A percentile compares a stretch with the other conserved stretches of the same genome.
These are phyloP conservation scores for Ariopsis seemanni DNA, from an alignment of 2,113 vertebrate genomes.

Conservation along the genomic window DNA sequence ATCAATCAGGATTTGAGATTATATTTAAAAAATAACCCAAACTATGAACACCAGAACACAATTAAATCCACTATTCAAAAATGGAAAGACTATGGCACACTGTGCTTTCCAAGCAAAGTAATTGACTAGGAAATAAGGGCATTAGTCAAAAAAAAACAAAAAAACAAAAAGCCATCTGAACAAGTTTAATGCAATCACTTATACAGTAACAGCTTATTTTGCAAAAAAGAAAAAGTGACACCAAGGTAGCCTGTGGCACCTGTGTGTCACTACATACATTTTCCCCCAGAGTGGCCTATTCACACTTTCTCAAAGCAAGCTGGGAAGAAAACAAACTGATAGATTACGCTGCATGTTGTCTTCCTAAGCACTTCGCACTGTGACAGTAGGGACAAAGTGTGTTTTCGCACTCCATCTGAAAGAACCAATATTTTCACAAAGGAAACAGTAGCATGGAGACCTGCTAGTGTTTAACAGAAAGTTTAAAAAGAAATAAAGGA, in stretches of 20 bases:
- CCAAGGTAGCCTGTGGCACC: neutral
- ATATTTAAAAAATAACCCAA: neutral
- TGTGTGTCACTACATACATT: neutral
- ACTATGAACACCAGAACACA: neutral
- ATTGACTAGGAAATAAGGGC: neutral
- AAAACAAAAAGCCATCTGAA: neutral
- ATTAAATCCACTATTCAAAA: neutral
- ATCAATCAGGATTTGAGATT: neutral
- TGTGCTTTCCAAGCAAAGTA: neutral
- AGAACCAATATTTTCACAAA: neutral
- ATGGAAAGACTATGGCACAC: neutral
- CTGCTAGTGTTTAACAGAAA: neutral
- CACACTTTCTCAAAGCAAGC: constrained; percentile 20
- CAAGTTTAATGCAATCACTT: neutral
- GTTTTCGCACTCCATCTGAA: neutral
- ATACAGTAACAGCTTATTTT: neutral
- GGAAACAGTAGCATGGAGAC: neutral
- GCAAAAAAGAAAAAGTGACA: neutral
- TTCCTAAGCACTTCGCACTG: neutral
- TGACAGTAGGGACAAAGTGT: neutral
- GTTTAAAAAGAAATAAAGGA: neutral
- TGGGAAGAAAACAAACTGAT: constrained; percentile 23
- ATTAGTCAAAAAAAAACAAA: neutral
- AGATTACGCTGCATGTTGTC: neutral
- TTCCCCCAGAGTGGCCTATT: constrained; percentile 4